phyloP scores from a whole-genome alignment of 2,888 invertebrate genomes.

The Nemotelus nigrinus region DNA sequence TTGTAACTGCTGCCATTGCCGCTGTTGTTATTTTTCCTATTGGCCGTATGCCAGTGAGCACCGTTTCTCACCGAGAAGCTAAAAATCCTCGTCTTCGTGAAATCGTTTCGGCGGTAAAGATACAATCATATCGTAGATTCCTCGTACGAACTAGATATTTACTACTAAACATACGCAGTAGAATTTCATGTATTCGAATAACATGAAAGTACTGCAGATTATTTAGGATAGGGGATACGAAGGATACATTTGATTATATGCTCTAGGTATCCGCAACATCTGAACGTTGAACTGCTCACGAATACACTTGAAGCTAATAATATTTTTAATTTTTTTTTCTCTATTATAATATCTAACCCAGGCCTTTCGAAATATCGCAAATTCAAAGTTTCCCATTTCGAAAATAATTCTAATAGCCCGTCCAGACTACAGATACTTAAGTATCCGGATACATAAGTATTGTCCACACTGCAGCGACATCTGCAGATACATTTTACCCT shows the following conservation, averaged over 20 bases:
- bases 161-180: conserved; percentile 26
- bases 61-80: conserved; percentile 1
- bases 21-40: conserved; percentile 27
- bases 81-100: too few relatives aligned
- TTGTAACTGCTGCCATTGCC: conserved; percentile 11
- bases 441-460: too few relatives aligned
- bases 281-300: too few relatives aligned
- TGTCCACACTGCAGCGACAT: too few relatives aligned
- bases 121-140: conserved; percentile 27
- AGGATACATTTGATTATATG: neutral
- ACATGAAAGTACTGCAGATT: neutral
- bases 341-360: too few relatives aligned
- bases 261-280: neutral
- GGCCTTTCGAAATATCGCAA: too few relatives aligned
- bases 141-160: conserved; percentile 28
- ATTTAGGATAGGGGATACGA: neutral
- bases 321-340: too few relatives aligned
- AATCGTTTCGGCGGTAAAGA: conserved; percentile 17
- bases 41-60: conserved; percentile 22
- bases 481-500: too few relatives aligned
- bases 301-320: too few relatives aligned
- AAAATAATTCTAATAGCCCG: too few relatives aligned
- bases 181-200: neutral
- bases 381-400: too few relatives aligned
- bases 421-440: too few relatives aligned